Percentiles rank a stretch among this genome's conserved stretches.
These are phyloP conservation scores for Dromaius novaehollandiae DNA, from an alignment of 2,113 vertebrate genomes.

Conservation along the genomic window DNA sequence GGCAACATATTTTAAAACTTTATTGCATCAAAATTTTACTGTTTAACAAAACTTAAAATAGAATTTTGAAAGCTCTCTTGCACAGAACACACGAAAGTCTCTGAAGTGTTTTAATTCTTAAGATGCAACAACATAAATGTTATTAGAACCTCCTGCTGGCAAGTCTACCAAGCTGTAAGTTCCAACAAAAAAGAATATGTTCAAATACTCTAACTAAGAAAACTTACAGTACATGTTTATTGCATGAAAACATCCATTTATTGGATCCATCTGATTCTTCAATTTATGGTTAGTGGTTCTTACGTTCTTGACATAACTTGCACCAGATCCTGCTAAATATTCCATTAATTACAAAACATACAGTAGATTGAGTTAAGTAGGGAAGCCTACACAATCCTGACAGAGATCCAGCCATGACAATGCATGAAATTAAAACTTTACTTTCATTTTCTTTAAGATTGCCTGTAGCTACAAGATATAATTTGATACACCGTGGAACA, in stretches of 20 bases:
- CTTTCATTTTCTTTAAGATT: constrained; percentile 17
- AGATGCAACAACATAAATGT: constrained; percentile 41
- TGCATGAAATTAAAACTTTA: not conserved
- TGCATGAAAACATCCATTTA: constrained; percentile 75
- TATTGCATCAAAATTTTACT: constrained; percentile 70
- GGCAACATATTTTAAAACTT: constrained; percentile 40
- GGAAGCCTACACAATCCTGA: constrained; percentile 17
- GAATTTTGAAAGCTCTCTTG: constrained; percentile 34
- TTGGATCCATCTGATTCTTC: constrained; percentile 38
- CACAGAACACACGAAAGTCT: constrained; percentile 40
- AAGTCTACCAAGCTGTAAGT: constrained; percentile 4
- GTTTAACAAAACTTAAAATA: constrained; percentile 45
- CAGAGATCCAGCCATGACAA: constrained; percentile 8
- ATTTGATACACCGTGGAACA: not conserved
- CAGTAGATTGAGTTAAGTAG: constrained; percentile 25
- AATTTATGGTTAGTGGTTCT: constrained; percentile 44
- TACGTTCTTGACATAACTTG: constrained; percentile 45
- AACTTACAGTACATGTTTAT: constrained; percentile 75
- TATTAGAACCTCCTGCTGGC: constrained; percentile 49
- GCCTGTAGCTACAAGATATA: not conserved
- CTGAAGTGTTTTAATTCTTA: constrained; percentile 26
- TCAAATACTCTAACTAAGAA: constrained; percentile 42
- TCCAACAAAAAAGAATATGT: constrained; percentile 37
- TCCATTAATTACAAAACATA: constrained; percentile 48
- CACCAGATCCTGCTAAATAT: constrained; percentile 7